phyloP scores from a whole-genome alignment of 35 echinoderm and acorn worm genomes.

The Holothuria glaberrima region DNA sequence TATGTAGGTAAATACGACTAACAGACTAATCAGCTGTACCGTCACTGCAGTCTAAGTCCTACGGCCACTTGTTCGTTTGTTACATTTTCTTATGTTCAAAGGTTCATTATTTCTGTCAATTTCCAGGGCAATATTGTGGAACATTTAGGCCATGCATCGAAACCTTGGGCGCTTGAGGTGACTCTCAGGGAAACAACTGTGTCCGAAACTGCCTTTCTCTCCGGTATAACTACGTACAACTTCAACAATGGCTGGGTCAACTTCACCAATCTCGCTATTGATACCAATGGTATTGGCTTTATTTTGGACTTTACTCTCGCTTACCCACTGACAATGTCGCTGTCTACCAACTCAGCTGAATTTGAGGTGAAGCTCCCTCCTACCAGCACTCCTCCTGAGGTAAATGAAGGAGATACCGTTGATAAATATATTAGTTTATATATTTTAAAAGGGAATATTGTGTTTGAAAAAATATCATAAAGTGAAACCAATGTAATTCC shows the following conservation, averaged over 20 bases:
- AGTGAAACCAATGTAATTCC: no score
- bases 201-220: constrained; percentile 3
- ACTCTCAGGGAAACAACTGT: constrained; percentile 27
- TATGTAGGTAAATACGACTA: no score
- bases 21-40: no score
- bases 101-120: background rate
- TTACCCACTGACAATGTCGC: no score
- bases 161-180: constrained; percentile 81
- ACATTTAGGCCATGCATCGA: constrained; percentile 63
- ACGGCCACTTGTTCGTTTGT: no score
- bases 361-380: constrained; percentile 56
- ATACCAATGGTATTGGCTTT: constrained; percentile 49
- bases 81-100: no score
- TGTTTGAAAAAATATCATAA: no score
- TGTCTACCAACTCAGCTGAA: constrained; percentile 40
- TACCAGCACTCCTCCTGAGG: no score
- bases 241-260: constrained; percentile 76
- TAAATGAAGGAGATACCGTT: no score
- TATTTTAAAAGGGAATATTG: no score
- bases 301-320: constrained; percentile 70
- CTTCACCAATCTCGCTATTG: constrained; percentile 75
- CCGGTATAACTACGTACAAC: constrained; percentile 70
- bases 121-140: constrained; percentile 69
- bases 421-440: no score
- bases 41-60: no score